Base-by-base conservation (phyloP, 2,797 vertebrate species). In the Smutsia gigantea region DNA sequence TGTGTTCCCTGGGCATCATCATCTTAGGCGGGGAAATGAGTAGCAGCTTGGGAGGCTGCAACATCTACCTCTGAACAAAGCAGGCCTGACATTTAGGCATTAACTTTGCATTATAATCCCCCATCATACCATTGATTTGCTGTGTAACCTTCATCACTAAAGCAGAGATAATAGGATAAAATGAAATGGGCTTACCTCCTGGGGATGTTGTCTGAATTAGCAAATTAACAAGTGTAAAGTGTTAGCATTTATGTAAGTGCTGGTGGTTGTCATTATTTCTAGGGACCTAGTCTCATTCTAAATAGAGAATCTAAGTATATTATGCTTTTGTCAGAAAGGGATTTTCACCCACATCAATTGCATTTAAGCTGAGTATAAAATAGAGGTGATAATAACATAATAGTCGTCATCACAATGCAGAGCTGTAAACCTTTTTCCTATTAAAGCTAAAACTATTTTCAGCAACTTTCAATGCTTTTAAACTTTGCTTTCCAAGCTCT, bases 401-500 rank as follows among this genome's bases (percentile, higher is more conserved):
- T 72, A 94, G 92, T 49, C 87, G 81, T 90, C 91, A 72, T 85
- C 25, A 4, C 94, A 95, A 23, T 84, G 69, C 88, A 79, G 83
- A 71, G 77, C 86, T 88, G 79, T 90, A 96, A 96, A 55, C 95
- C 61, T 95, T 90, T 94, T 97, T 83, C 68, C 89, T 59, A 17
- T 95, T 77, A 94, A 42, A 90, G 5, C 69, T 42, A 86, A 79
- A 97, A 87, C 61, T 88, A 71, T 31, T 94, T 92, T 92, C 78
- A 81, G 87, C 72, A 90, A 88, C 94, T 77, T 95, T 97, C 91
- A 57, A 5, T 0, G 1, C 90, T 97, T 96, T 98, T 94, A 98
- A 97, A 93, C 90, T 97, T 97, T 68, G 95, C 95, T 97, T 96
- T 97, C 39, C 95, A 97, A 97, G 78, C 95, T 97, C 97, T 96